phyloP scores from a whole-genome alignment of 2,888 invertebrate species.

The Amblyteles armatorius region DNA sequence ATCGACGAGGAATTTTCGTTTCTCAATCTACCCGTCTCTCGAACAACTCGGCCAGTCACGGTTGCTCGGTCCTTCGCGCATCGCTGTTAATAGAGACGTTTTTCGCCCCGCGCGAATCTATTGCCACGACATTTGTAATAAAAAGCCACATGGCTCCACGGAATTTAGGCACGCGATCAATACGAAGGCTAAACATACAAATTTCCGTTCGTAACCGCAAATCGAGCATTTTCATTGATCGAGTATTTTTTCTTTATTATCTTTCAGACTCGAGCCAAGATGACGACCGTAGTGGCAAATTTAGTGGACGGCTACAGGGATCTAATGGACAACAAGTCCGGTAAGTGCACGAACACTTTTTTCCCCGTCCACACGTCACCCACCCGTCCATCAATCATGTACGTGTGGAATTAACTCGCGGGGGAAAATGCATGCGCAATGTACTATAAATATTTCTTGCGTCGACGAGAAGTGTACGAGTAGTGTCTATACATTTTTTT shows the following conservation, averaged over 20 bases:
- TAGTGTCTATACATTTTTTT: too few species aligned
- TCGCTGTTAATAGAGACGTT: not conserved
- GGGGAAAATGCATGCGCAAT: not conserved
- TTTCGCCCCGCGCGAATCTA: not conserved
- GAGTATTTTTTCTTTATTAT: not conserved
- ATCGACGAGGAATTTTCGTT: conserved; percentile 4
- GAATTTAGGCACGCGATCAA: not conserved
- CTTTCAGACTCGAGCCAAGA: conserved; percentile 83
- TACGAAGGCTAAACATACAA: not conserved
- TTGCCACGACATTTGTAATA: not conserved
- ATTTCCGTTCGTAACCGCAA: not conserved
- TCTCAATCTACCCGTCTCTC: not conserved
- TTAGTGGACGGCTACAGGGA: conserved; percentile 88
- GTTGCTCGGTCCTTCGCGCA: not conserved
- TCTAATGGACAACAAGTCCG: conserved; percentile 90
- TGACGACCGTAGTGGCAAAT: conserved; percentile 86
- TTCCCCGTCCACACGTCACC: not conserved
- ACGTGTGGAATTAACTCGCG: not conserved
- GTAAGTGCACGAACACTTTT: conserved; percentile 85
- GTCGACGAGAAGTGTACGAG: too few species aligned
- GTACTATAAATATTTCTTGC: too few species aligned
- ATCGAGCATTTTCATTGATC: not conserved
- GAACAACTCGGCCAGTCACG: not conserved
- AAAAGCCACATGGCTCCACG: not conserved
- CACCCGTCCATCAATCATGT: not conserved